These are phyloP conservation scores for Hexactinellida sp. DNA, from an alignment of 37 sponge, comb jelly and placozoan species.

Conservation along the genomic window DNA sequence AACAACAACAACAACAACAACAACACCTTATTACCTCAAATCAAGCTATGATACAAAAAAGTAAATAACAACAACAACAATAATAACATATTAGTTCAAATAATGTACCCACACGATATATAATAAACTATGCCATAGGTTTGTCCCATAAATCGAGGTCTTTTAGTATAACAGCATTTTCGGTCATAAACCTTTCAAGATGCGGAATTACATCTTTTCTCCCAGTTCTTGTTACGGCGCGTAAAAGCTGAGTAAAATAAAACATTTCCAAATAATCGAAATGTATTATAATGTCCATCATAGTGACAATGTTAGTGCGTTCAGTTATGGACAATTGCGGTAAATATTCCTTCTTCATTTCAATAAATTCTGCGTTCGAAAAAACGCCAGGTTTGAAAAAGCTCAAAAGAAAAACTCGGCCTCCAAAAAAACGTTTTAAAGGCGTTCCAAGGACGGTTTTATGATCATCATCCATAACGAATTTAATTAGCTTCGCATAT, in stretches of 20 bases:
- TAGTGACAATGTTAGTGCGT: background rate
- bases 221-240: background rate
- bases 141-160: background rate
- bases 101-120: too few species aligned
- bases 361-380: background rate
- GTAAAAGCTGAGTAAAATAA: background rate
- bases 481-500: background rate
- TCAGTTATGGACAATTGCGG: background rate
- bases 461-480: background rate
- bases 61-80: background rate
- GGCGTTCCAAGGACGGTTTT: background rate
- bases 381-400: background rate
- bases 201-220: background rate
- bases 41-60: background rate
- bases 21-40: background rate
- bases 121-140: too few species aligned
- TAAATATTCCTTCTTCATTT: constrained; percentile 8
- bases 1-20: background rate
- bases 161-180: background rate
- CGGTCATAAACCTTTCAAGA: background rate
- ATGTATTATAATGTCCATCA: background rate
- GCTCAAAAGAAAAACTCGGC: background rate
- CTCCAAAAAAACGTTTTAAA: background rate
- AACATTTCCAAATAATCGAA: background rate
- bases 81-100: background rate